Base-by-base conservation (phyloP, 2,797 vertebrate species). In the Momotus momota region DNA sequence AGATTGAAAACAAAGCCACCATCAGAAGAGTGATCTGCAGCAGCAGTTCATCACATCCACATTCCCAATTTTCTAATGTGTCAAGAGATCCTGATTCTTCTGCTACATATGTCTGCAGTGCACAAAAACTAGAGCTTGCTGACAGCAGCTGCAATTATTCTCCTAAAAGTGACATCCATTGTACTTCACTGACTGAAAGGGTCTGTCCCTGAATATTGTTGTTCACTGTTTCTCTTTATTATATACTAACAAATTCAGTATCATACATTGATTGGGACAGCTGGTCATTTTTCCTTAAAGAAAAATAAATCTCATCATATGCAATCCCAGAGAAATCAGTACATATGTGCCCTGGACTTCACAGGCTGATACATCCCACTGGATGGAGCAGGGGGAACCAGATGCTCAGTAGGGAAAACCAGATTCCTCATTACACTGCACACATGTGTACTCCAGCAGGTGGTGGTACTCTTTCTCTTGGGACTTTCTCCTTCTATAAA, bases 211-310 rank as follows among this genome's bases (percentile, higher is more conserved):
- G 29, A 38, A 46, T 82, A 85, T 27, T 51, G 27, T 41, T 72
- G 54, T 40, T 85, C 58, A 55, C 48, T 48, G 25, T 45, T 95
- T 85, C 72, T 88, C 61, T 87, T 92, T 77, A 80, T 67, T 82
- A 83, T 5, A 85, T 25, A 90, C n/a, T 89, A 79, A 90, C 0
- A 0, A 85, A 85, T 71, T 91, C 69, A 57, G 41, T 27, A 61
- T 35, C 45, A 40, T n/a, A 48, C 16, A 46, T 21, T 31, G 91
- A 97, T 29, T 64, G 33, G 71, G 81, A 92, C 89, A 96, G 93
- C 75, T 87, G 89, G 81, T 54, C 87, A 90, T 80, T 85, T 80
- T 89, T 74, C 75, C 85, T 79, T 80, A 17, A 60, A 74, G 75
- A 83, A 48, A 85, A 94, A 83, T 66, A 91, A 85, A 91, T 67